phyloP scores from a whole-genome alignment of 2,113 vertebrate genomes.

The Cephalopterus ornatus region DNA sequence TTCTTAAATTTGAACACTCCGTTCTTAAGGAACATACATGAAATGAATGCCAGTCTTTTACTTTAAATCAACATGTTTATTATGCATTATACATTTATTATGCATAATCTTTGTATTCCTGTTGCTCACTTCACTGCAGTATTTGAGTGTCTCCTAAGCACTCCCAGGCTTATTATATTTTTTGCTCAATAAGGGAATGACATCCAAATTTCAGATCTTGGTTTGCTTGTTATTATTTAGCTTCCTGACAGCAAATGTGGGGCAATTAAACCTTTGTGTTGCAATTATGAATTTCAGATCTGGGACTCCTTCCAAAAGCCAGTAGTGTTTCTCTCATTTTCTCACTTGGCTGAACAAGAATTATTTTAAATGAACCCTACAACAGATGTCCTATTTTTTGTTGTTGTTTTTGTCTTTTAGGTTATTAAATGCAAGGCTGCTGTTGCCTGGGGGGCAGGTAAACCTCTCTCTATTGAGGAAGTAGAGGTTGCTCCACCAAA shows the following conservation, averaged over 20 bases:
- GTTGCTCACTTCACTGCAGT: not conserved
- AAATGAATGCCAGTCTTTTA: not conserved
- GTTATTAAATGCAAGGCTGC: slow-evolving; percentile 81
- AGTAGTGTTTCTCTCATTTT: not conserved
- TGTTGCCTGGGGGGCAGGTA: slow-evolving; percentile 80
- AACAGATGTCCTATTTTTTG: not conserved
- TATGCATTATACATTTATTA: not conserved
- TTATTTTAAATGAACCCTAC: not conserved
- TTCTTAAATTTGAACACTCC: not conserved
- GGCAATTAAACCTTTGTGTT: not conserved
- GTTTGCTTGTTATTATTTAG: not conserved
- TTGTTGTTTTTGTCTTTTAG: slow-evolving; percentile 35
- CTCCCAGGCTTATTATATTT: not conserved
- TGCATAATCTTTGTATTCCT: not conserved
- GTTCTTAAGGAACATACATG: not conserved
- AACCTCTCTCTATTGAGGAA: slow-evolving; percentile 80
- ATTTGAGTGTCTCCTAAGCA: not conserved
- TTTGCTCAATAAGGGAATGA: not conserved
- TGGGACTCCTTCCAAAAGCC: slow-evolving; percentile 25
- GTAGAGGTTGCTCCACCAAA: slow-evolving; percentile 80
- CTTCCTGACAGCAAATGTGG: not conserved
- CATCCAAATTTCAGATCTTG: not conserved
- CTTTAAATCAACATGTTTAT: not conserved
- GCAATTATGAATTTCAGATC: not conserved
- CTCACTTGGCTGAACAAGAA: slow-evolving; percentile 5